A percentile compares a stretch with the other conserved stretches of the same genome.
Conservation (phyloP, 2,797 vertebrate species). For the Leptatherina wallacei region DNA sequence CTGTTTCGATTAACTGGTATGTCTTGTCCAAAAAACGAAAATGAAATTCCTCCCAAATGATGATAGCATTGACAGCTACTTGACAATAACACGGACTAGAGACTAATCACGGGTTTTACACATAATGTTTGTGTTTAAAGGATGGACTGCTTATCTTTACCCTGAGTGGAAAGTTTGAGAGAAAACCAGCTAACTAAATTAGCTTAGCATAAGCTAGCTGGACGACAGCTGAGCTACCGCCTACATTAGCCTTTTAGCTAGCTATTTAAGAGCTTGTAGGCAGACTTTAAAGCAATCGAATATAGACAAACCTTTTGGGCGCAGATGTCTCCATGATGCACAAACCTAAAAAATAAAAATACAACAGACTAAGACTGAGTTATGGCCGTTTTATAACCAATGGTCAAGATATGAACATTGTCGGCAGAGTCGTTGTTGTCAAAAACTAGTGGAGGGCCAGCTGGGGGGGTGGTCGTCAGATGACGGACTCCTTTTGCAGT, state of each 20-base stretch:
- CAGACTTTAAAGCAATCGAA: constrained; percentile 14
- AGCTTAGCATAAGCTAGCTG: constrained; percentile 59
- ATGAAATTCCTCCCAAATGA: neutral
- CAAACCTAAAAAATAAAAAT: constrained; percentile 4
- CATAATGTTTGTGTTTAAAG: rapidly evolving
- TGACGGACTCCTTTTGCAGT: neutral
- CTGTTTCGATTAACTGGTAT: neutral
- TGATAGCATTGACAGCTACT: neutral
- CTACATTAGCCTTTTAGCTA: constrained; percentile 45
- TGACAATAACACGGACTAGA: neutral
- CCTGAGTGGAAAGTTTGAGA: constrained; percentile 8
- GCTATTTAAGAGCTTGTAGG: constrained; percentile 6
- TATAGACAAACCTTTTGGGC: constrained; percentile 75
- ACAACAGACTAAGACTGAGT: neutral
- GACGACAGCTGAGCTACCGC: constrained; percentile 28
- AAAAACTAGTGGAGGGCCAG: constrained; percentile 57
- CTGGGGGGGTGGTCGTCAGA: constrained; percentile 52
- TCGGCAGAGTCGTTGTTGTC: constrained; percentile 69
- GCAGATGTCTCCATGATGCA: constrained; percentile 73
- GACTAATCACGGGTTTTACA: rapidly evolving
- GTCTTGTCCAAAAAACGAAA: neutral
- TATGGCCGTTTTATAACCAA: neutral
- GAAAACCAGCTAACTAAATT: constrained; percentile 36
- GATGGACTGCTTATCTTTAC: rapidly evolving
- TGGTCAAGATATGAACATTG: constrained; percentile 64